Conservation (phyloP, 2,113 vertebrate genomes). For the Bungarus multicinctus region DNA sequence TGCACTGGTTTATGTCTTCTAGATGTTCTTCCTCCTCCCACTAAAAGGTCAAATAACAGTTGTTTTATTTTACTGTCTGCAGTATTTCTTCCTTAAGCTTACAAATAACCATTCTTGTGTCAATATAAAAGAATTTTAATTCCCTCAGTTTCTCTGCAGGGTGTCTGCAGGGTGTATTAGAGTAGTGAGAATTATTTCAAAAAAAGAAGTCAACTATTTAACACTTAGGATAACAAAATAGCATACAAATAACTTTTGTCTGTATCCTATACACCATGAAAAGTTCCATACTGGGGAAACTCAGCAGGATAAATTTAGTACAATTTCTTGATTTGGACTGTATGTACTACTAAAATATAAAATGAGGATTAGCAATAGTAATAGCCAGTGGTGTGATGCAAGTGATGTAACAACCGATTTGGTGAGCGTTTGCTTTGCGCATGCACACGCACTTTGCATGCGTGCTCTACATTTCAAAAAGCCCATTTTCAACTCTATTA, state of each 20-base stretch:
- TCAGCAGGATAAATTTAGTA: background rate
- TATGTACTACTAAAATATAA: background rate
- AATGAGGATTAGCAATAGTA: no score
- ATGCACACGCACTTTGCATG: no score
- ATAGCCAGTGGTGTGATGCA: no score
- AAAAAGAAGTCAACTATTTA: slow-evolving; percentile 33
- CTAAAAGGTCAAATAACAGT: slow-evolving; percentile 38
- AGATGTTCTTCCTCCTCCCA: slow-evolving; percentile 14
- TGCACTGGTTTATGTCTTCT: background rate
- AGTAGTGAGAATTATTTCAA: slow-evolving; percentile 37
- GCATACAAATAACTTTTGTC: background rate
- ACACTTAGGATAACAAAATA: background rate
- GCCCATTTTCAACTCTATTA: no score
- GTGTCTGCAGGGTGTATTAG: slow-evolving; percentile 26
- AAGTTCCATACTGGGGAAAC: background rate
- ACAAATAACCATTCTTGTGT: slow-evolving; percentile 44
- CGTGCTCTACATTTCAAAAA: no score
- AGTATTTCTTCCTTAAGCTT: slow-evolving; percentile 44
- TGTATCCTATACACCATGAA: background rate
- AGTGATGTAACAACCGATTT: no score
- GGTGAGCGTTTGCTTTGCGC: no score
- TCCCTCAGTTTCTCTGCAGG: slow-evolving; percentile 33
- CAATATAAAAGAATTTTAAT: slow-evolving; percentile 53
- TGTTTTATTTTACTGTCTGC: slow-evolving; percentile 26
- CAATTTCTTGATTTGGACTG: background rate